Conservation (phyloP, 2,797 vertebrate genomes). For the Spinibarbus caldwelli region DNA sequence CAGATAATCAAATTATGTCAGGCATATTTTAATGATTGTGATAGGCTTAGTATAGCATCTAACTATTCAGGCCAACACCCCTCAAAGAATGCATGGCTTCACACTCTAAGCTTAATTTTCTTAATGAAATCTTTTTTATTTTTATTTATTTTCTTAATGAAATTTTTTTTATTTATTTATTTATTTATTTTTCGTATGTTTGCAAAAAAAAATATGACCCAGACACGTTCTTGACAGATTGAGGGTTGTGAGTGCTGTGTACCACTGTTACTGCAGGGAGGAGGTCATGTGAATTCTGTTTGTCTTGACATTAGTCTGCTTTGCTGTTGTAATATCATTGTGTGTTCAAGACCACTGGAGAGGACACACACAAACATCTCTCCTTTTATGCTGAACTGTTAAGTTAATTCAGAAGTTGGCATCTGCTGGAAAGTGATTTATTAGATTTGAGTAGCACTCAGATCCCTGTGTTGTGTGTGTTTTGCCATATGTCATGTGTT, state of each 20-base stretch:
- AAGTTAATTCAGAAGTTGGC: slow-evolving; percentile 22
- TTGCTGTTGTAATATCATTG: slow-evolving; percentile 3
- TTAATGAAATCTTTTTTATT: not conserved
- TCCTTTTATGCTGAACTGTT: not conserved
- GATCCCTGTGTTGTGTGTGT: slow-evolving; percentile 21
- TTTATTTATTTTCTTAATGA: no score
- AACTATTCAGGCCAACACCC: no score
- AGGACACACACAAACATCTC: not conserved
- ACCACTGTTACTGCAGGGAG: not conserved
- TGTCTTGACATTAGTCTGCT: not conserved
- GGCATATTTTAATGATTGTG: not conserved
- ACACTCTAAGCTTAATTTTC: not conserved
- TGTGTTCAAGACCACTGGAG: not conserved
- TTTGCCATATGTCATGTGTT: slow-evolving; percentile 33
- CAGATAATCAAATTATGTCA: no score
- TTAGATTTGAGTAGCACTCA: slow-evolving; percentile 19
- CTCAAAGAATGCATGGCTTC: no score
- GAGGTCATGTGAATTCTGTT: not conserved
- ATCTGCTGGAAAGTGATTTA: slow-evolving; percentile 28
- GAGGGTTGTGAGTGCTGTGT: not conserved
- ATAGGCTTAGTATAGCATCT: no score
- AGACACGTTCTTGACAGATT: not conserved
- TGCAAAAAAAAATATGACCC: not conserved
- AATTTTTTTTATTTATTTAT: no score
- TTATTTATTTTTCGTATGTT: not conserved